These are phyloP conservation scores for Agelas oroides DNA, from an alignment of 37 sponge, comb jelly and placozoan genomes.

Conservation along the genomic window DNA sequence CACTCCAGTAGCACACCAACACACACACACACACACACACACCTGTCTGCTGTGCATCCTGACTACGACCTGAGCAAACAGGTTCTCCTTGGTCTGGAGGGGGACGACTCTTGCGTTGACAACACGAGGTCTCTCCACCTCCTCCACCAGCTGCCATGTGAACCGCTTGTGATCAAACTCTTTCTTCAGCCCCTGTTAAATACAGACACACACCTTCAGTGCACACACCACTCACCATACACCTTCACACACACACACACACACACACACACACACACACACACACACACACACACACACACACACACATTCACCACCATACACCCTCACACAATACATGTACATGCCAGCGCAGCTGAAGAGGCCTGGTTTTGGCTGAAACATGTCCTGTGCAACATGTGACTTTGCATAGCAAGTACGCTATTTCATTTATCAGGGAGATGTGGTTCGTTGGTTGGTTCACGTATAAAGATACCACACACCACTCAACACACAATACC, in stretches of 20 bases:
- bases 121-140: slow-evolving; percentile 76
- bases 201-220: not conserved
- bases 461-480: too few species aligned
- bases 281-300: slow-evolving; percentile 30
- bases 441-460: too few species aligned
- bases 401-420: too few species aligned
- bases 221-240: not conserved
- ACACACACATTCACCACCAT: slow-evolving; percentile 9
- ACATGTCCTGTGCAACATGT: too few species aligned
- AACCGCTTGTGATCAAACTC: slow-evolving; percentile 53
- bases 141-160: slow-evolving; percentile 67
- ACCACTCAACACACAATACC: too few species aligned
- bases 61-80: slow-evolving; percentile 79
- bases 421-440: too few species aligned
- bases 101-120: slow-evolving; percentile 68
- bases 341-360: too few species aligned
- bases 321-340: too few species aligned
- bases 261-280: not conserved
- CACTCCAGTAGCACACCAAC: slow-evolving; percentile 47
- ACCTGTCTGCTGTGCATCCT: slow-evolving; percentile 76
- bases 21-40: too few species aligned
- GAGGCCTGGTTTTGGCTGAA: too few species aligned
- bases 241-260: too few species aligned
- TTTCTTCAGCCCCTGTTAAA: slow-evolving; percentile 46
- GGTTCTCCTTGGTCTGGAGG: slow-evolving; percentile 54